Evolutionary conservation across 2,888 invertebrate genomes (phyloP).

Genomic region (Arenicola marina): DNA sequence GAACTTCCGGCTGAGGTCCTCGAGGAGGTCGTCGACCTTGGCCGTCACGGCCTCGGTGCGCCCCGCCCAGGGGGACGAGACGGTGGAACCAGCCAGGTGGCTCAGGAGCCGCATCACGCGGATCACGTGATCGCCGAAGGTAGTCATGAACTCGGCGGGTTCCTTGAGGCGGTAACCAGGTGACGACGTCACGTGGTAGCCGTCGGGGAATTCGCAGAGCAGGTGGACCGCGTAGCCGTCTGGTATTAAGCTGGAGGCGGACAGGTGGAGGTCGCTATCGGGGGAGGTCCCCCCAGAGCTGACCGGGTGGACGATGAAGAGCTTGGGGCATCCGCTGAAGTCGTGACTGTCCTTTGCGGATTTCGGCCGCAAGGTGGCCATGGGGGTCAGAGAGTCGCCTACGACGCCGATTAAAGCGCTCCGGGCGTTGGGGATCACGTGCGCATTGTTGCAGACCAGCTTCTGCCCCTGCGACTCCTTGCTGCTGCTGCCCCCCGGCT

Average conservation of each 20-base stretch:
- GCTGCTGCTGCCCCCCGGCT: too few relatives aligned
- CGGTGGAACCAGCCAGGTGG: slow-evolving; percentile 18
- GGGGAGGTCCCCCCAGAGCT: slow-evolving; percentile 30
- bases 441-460: slow-evolving; percentile 27
- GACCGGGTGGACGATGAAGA: slow-evolving; percentile 34
- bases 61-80: slow-evolving; percentile 10
- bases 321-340: slow-evolving; percentile 29
- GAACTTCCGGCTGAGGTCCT: slow-evolving; percentile 20
- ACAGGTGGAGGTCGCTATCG: slow-evolving; percentile 20
- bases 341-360: slow-evolving; percentile 11
- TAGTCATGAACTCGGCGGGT: slow-evolving; percentile 27
- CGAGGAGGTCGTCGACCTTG: slow-evolving; percentile 21
- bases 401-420: slow-evolving; percentile 20
- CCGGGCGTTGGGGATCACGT: slow-evolving; percentile 13
- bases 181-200: slow-evolving; percentile 31
- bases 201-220: slow-evolving; percentile 36
- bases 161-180: slow-evolving; percentile 30
- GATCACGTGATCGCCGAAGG: slow-evolving; percentile 26
- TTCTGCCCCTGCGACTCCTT: slow-evolving; percentile 2
- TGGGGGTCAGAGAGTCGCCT: slow-evolving; percentile 20
- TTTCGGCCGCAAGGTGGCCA: slow-evolving; percentile 18
- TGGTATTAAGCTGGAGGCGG: slow-evolving; percentile 29
- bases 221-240: slow-evolving; percentile 34
- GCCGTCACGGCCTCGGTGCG: slow-evolving; percentile 19
- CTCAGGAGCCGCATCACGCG: slow-evolving; percentile 23